Percentiles rank a stretch among this genome's conserved stretches.
These are phyloP conservation scores for Clarias macrocephalus DNA, from an alignment of 2,113 vertebrate genomes.

Conservation along the genomic window DNA sequence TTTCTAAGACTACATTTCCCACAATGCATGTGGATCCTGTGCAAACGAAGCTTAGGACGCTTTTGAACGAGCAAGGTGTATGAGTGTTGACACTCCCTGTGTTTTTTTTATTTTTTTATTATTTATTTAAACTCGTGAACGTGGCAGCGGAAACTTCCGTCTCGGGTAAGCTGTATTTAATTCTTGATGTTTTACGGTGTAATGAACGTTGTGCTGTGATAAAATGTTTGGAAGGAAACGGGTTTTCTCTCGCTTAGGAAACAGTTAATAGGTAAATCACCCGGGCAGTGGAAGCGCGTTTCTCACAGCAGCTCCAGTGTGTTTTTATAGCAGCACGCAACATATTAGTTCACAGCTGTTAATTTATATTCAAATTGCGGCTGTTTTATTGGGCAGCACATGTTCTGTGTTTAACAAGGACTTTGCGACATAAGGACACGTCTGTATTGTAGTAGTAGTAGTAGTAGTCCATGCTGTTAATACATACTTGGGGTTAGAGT, in stretches of 20 bases:
- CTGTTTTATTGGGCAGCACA: background rate
- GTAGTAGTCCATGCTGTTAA: background rate
- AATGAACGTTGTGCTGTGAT: background rate
- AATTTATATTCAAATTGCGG: background rate
- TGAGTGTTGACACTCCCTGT: conserved; percentile 42
- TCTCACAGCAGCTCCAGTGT: background rate
- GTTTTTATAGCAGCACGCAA: background rate
- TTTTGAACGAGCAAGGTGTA: conserved; percentile 45
- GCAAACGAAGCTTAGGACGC: conserved; percentile 35
- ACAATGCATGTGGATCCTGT: conserved; percentile 54
- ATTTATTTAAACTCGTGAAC: conserved; percentile 12
- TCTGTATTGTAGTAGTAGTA: background rate
- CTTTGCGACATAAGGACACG: background rate
- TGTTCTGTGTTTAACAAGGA: too few species aligned
- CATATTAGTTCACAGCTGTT: background rate
- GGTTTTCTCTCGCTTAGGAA: background rate
- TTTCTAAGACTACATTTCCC: conserved; percentile 65
- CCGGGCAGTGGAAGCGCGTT: background rate
- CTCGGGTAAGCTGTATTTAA: conserved; percentile 28
- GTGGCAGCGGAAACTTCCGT: conserved; percentile 1
- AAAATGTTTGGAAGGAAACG: background rate
- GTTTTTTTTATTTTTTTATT: background rate
- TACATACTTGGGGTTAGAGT: background rate
- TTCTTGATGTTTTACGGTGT: background rate
- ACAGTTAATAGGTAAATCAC: background rate